Evolutionary conservation across 2,113 vertebrate species (phyloP), one percentile per base, ranked within the genome.

Genomic region (Laterallus jamaicensis): DNA sequence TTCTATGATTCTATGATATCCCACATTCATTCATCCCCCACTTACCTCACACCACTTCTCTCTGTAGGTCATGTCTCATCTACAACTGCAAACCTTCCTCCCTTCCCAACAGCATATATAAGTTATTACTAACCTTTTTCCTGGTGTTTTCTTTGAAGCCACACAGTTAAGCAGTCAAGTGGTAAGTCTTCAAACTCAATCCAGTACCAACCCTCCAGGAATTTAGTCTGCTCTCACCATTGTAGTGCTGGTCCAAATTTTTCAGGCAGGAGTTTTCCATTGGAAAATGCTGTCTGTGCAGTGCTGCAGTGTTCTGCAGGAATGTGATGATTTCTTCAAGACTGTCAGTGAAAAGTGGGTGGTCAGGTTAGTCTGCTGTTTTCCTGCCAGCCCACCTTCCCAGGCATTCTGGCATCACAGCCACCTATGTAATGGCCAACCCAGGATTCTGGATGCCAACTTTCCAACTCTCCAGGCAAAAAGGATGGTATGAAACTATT

Each of bases 91-190:
- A 15, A 47, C 12, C 39, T 47, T 55, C 32, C 40, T 60, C 47
- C 29, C 39, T 31, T 62, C 62, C n/a, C 47, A 68, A 47, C 3
- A 68, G 16, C 9, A 11, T 5, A 9, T 37, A 5, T 24, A 58
- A 60, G 24, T 21, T 75, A 37, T 12, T 40, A 35, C 9, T 19
- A 66, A 20, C 10, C 22, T 13, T 52, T 47, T 52, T 37, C 14
- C 31, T 24, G 31, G 10, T 44, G 22, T 28, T 50, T 76, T 69
- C 69, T 21, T 21, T 64, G 56, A 49, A 68, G 26, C 44, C n/a
- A 22, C 47, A 6, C 16, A 19, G 8, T 62, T 67, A 47, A 0
- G 0, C 11, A 19, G 19, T 8, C 37, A 54, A 74, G 44, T 18
- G 16, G 13, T 49, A 35, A 55, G 54, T 49, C 29, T 42, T 56